Percentiles rank a stretch among this genome's conserved stretches.
phyloP scores from a whole-genome alignment of 2,797 vertebrate genomes.

The Callimico goeldii region DNA sequence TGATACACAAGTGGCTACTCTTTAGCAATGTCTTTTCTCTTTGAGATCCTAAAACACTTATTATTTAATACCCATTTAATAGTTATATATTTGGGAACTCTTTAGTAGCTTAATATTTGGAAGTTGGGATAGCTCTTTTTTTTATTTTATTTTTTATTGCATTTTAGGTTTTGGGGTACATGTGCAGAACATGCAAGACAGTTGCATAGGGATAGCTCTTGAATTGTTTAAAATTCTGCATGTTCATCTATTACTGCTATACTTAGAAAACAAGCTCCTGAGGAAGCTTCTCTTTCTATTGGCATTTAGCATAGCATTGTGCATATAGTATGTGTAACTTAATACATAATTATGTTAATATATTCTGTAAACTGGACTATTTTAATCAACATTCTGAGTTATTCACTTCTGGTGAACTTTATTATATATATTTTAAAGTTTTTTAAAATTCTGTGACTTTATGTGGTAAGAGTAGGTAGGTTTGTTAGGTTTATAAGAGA shows the following conservation, averaged over 20 bases:
- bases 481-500: conserved; percentile 34
- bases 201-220: not conserved
- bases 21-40: not conserved
- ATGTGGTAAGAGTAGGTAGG: not conserved
- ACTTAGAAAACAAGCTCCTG: not conserved
- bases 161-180: too few relatives aligned
- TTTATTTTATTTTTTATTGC: too few relatives aligned
- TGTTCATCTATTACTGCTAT: conserved; percentile 1
- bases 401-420: conserved; percentile 22
- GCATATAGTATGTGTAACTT: not conserved
- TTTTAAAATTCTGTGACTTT: conserved; percentile 32
- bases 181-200: too few relatives aligned
- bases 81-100: conserved; percentile 8
- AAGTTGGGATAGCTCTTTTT: conserved; percentile 12
- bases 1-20: not conserved
- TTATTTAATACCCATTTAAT: not conserved
- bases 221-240: conserved; percentile 31
- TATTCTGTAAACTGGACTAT: conserved; percentile 8
- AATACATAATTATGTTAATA: not conserved
- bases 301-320: not conserved
- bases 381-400: conserved; percentile 9
- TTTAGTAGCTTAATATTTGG: conserved; percentile 49
- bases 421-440: conserved; percentile 16
- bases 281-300: not conserved
- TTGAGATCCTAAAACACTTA: conserved; percentile 44